These are phyloP conservation scores for Oreochromis aureus DNA, from an alignment of 2,113 vertebrate species.

Conservation along the genomic window DNA sequence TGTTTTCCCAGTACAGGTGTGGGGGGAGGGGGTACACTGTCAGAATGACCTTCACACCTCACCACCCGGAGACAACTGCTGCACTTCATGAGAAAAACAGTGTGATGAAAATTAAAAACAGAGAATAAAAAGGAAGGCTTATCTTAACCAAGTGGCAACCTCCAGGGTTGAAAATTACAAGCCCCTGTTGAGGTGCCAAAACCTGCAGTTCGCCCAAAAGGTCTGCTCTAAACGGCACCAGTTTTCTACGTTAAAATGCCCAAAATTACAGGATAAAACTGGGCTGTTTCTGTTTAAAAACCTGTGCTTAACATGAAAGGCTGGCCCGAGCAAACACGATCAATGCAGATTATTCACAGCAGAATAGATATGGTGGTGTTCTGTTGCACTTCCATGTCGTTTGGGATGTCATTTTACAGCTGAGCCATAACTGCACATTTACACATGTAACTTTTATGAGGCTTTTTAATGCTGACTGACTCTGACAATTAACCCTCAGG, in stretches of 20 bases:
- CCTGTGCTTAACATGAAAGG: neutral
- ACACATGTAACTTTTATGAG: neutral
- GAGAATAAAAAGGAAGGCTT: neutral
- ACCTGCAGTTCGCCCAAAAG: neutral
- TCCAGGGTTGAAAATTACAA: neutral
- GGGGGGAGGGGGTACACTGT: neutral
- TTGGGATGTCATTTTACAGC: neutral
- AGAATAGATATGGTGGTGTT: neutral
- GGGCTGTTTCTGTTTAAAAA: neutral
- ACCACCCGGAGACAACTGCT: neutral
- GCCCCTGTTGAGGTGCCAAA: neutral
- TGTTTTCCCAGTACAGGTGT: neutral
- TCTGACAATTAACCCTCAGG: conserved; percentile 41
- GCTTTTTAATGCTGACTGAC: conserved; percentile 18
- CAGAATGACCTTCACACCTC: conserved; percentile 62
- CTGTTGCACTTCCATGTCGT: neutral
- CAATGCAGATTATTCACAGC: neutral
- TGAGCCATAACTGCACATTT: neutral
- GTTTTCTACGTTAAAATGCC: neutral
- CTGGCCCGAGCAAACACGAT: neutral
- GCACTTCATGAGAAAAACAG: neutral
- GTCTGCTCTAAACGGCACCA: neutral
- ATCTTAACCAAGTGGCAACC: neutral
- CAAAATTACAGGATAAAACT: neutral
- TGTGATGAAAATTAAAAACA: neutral